Percentiles rank a stretch among this genome's conserved stretches.
phyloP scores from a whole-genome alignment of 1,140 invertebrate species.

The Oryctes rhinoceros region DNA sequence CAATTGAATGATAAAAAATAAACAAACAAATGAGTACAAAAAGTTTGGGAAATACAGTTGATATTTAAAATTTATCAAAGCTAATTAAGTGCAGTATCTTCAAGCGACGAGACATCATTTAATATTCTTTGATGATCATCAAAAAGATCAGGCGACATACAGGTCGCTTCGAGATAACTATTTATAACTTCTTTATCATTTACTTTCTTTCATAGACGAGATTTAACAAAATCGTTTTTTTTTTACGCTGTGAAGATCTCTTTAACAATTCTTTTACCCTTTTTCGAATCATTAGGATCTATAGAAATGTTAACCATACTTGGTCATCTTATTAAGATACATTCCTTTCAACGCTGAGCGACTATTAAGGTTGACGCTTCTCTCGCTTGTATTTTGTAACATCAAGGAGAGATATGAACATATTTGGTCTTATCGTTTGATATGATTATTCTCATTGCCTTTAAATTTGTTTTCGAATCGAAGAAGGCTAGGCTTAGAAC shows the following conservation, averaged over 20 bases:
- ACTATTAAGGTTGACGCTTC: neutral
- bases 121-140: neutral
- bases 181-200: neutral
- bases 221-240: neutral
- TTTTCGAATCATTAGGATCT: neutral
- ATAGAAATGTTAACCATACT: neutral
- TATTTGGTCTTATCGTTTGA: neutral
- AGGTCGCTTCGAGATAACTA: neutral
- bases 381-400: constrained; percentile 6
- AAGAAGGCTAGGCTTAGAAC: no score
- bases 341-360: constrained; percentile 6
- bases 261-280: neutral
- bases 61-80: neutral
- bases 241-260: neutral
- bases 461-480: neutral
- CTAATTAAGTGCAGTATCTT: neutral
- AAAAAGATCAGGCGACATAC: neutral
- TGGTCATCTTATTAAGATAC: constrained; percentile 9
- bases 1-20: no score
- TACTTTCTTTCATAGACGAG: neutral
- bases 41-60: neutral
- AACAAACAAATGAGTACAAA: neutral
- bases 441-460: neutral
- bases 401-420: neutral
- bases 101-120: neutral